Percentiles rank a stretch among this genome's conserved stretches.
These are phyloP conservation scores for Zaprionus kolodkinae DNA, from an alignment of 1,140 invertebrate species.

Conservation along the genomic window DNA sequence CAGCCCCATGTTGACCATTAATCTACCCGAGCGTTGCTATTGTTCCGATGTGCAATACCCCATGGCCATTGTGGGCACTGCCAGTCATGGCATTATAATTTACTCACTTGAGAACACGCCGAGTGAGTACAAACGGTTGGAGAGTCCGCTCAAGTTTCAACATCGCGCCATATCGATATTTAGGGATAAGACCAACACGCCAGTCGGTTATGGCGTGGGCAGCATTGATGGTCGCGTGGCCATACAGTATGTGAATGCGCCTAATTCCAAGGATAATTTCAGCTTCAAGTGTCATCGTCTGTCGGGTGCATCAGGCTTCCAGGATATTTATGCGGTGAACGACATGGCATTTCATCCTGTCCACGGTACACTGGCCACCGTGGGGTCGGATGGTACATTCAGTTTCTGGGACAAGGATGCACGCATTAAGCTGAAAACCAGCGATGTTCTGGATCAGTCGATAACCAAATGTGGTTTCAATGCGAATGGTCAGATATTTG, in stretches of 20 bases:
- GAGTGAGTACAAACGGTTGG: conserved; percentile 95
- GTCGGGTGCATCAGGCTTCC: conserved; percentile 88
- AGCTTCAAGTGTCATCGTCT: conserved; percentile 99
- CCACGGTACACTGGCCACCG: conserved; percentile 98
- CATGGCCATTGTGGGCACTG: conserved; percentile 98
- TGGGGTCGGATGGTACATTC: conserved; percentile 98
- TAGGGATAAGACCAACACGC: conserved; percentile 91
- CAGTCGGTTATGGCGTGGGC: conserved; percentile 94
- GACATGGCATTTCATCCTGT: conserved; percentile 99
- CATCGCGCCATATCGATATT: conserved; percentile 98
- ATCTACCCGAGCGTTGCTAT: conserved; percentile 96
- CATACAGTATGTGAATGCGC: conserved; percentile 97
- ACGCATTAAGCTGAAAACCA: conserved; percentile 98
- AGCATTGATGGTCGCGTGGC: conserved; percentile 97
- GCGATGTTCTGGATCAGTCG: conserved; percentile 96
- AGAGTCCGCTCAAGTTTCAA: conserved; percentile 98
- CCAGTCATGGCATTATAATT: conserved; percentile 94
- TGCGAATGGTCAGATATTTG: conserved; percentile 98
- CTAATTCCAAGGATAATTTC: conserved; percentile 99
- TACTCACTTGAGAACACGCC: conserved; percentile 98
- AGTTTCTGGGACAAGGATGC: conserved; percentile 99
- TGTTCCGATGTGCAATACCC: conserved; percentile 99
- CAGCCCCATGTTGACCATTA: conserved; percentile 94
- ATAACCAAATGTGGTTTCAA: conserved; percentile 98
- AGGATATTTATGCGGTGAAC: conserved; percentile 94